These are phyloP conservation scores for Cottus gobio DNA, from an alignment of 2,113 vertebrate genomes.

Conservation along the genomic window DNA sequence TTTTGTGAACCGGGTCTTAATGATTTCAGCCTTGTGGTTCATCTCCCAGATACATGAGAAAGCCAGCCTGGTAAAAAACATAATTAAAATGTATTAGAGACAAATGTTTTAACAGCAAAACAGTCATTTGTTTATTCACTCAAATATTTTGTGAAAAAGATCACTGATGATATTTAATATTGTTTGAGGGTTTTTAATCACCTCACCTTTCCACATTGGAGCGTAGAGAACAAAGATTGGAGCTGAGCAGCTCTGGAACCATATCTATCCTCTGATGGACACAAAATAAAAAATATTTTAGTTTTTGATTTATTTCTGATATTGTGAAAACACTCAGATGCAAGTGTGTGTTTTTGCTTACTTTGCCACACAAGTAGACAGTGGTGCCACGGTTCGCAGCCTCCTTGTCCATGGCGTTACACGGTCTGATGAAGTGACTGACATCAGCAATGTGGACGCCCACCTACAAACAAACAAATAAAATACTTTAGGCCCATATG, in stretches of 20 bases:
- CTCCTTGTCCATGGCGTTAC: slow-evolving; percentile 95
- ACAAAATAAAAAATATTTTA: not conserved
- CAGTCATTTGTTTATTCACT: not conserved
- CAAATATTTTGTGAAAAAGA: not conserved
- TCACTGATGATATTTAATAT: not conserved
- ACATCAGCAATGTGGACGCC: slow-evolving; percentile 98
- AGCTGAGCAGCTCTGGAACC: slow-evolving; percentile 98
- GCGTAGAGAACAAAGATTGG: slow-evolving; percentile 95
- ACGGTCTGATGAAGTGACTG: slow-evolving; percentile 96
- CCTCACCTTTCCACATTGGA: slow-evolving; percentile 92
- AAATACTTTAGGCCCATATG: not conserved
- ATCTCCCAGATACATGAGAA: slow-evolving; percentile 99
- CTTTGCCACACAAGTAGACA: slow-evolving; percentile 92
- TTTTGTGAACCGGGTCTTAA: slow-evolving; percentile 94
- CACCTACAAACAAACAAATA: slow-evolving; percentile 80
- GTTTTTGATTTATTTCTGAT: not conserved
- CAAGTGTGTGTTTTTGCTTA: slow-evolving; percentile 8
- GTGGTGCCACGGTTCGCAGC: slow-evolving; percentile 95
- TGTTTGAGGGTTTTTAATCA: not conserved
- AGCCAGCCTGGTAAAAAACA: slow-evolving; percentile 85
- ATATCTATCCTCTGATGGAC: slow-evolving; percentile 94
- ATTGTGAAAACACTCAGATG: not conserved
- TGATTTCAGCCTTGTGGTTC: slow-evolving; percentile 90
- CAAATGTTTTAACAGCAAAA: not conserved
- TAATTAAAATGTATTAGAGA: not conserved